A percentile compares a stretch with the other conserved stretches of the same genome.
These are phyloP conservation scores for Propithecus deckenii DNA, from an alignment of 2,797 vertebrate genomes.

Conservation along the genomic window DNA sequence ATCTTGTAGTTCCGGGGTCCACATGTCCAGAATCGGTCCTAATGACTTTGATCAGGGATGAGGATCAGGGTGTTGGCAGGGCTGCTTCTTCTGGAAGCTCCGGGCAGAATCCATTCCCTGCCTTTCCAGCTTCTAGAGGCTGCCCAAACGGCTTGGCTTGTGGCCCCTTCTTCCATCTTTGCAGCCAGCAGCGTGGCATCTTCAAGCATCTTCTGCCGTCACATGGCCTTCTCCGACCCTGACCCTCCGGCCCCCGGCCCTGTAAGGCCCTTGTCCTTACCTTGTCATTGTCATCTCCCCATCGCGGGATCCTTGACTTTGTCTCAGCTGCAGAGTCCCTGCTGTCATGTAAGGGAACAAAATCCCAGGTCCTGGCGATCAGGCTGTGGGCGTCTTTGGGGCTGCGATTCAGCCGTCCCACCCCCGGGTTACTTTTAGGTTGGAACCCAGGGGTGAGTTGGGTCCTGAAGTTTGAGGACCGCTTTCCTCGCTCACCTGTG, in stretches of 20 bases:
- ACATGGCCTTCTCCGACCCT: background rate
- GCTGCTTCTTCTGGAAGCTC: background rate
- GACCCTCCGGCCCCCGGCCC: background rate
- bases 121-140: background rate
- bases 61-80: fast-evolving
- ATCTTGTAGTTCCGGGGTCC: background rate
- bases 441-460: fast-evolving
- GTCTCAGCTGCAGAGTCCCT: background rate
- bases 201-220: fast-evolving
- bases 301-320: fast-evolving
- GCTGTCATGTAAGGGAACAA: fast-evolving
- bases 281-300: no score
- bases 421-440: background rate
- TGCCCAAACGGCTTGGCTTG: background rate
- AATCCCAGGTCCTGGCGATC: background rate
- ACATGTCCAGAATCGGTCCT: background rate
- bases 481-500: fast-evolving
- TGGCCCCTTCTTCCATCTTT: background rate
- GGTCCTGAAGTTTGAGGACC: background rate
- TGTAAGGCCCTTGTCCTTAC: fast-evolving
- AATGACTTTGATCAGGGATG: fast-evolving
- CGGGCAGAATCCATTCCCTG: fast-evolving
- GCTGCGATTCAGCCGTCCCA: fast-evolving
- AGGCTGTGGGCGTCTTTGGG: background rate
- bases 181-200: background rate